Conservation (phyloP, 2,888 invertebrate genomes). For the Drosophila formosana region DNA sequence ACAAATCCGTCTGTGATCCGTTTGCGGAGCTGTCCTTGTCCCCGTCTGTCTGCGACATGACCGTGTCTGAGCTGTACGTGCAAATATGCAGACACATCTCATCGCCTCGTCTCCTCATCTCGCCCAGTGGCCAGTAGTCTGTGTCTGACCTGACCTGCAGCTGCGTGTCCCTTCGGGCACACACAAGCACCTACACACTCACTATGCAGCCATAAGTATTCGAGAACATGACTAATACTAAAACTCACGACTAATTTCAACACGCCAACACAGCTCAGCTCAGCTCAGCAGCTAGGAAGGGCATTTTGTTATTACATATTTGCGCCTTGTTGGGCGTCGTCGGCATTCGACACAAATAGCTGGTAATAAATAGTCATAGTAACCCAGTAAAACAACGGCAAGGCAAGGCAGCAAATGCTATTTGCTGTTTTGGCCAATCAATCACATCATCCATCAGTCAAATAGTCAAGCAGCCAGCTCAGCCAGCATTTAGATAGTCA, state of each 20-base stretch:
- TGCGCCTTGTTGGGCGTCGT: slow-evolving; percentile 43
- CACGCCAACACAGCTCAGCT: slow-evolving; percentile 16
- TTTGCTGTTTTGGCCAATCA: slow-evolving; percentile 53
- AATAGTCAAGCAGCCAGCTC: slow-evolving; percentile 41
- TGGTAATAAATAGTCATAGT: slow-evolving; percentile 76
- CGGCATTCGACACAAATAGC: slow-evolving; percentile 63
- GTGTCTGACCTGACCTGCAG: slow-evolving; percentile 16
- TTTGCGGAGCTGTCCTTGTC: background rate
- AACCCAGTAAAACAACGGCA: slow-evolving; percentile 49
- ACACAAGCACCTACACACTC: background rate
- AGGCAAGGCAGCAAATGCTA: slow-evolving; percentile 46
- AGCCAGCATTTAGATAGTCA: slow-evolving; percentile 27
- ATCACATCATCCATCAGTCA: slow-evolving; percentile 60
- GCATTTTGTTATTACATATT: slow-evolving; percentile 10
- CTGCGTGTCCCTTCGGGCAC: slow-evolving; percentile 13
- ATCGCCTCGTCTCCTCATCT: slow-evolving; percentile 4
- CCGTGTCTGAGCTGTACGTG: slow-evolving; percentile 46
- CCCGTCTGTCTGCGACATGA: background rate
- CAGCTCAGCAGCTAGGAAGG: background rate
- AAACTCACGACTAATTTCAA: slow-evolving; percentile 45
- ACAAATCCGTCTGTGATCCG: slow-evolving; percentile 25
- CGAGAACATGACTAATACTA: slow-evolving; percentile 35
- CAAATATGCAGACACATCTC: slow-evolving; percentile 54
- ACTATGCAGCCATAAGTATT: slow-evolving; percentile 9
- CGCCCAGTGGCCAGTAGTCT: background rate